Evolutionary conservation across 2,113 vertebrate species (phyloP).

Genomic region (Anarrhichthys ocellatus): DNA sequence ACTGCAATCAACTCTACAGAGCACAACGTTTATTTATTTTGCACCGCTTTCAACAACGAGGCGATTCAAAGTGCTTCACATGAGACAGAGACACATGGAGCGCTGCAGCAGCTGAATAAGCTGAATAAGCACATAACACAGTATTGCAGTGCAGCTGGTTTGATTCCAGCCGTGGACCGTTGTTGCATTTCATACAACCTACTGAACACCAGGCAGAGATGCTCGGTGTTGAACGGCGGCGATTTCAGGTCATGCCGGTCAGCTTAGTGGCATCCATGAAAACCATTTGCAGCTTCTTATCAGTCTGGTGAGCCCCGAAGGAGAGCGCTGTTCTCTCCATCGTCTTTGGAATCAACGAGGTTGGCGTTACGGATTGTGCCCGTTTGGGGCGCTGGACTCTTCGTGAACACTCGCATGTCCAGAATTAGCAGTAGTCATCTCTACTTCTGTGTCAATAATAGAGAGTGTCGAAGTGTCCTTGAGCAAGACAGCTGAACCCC

Average conservation of each 20-base stretch:
- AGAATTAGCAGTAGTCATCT: not conserved
- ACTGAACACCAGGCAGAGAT: too few relatives aligned
- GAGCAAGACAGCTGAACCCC: not conserved
- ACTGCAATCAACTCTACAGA: conserved; percentile 29
- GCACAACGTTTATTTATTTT: not conserved
- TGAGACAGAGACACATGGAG: not conserved
- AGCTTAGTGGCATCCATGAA: not conserved
- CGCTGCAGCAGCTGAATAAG: not conserved
- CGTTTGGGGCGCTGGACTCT: not conserved
- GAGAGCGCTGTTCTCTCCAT: not conserved
- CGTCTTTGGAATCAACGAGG: not conserved
- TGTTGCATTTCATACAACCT: not conserved
- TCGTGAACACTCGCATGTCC: not conserved
- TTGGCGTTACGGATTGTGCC: not conserved
- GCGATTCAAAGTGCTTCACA: not conserved
- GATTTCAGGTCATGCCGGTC: not conserved
- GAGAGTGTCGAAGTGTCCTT: not conserved
- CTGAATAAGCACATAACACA: not conserved
- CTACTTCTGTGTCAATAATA: not conserved
- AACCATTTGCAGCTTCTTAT: not conserved
- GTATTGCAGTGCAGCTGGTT: not conserved
- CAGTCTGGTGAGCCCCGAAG: not conserved
- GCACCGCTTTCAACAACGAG: not conserved
- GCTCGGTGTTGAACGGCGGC: too few relatives aligned
- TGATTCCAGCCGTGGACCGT: not conserved